A percentile compares a stretch with the other conserved stretches of the same genome.
Evolutionary conservation across 2,113 vertebrate genomes (phyloP).

Genomic region (Campylorhamphus procurvoides): DNA sequence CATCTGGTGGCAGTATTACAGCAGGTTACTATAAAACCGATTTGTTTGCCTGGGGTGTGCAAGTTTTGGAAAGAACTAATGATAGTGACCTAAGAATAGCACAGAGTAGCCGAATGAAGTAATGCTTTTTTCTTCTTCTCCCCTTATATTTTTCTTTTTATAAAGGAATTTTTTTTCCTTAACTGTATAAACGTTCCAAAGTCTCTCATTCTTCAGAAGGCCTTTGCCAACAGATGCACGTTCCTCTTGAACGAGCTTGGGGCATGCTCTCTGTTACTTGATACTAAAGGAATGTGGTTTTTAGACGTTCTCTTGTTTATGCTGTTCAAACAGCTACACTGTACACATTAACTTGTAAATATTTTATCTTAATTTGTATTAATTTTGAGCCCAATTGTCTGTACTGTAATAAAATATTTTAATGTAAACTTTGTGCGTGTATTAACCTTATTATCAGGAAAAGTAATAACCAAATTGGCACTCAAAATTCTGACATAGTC

Average conservation of each 20-base stretch:
- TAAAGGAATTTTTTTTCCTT: neutral
- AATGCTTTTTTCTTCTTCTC: neutral
- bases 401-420: conserved; percentile 83
- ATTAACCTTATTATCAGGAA: neutral
- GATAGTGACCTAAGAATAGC: neutral
- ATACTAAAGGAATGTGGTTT: conserved; percentile 33
- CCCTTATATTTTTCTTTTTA: neutral
- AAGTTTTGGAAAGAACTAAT: neutral
- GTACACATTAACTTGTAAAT: conserved; percentile 75
- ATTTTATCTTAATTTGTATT: conserved; percentile 79
- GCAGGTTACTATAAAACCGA: neutral
- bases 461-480: neutral
- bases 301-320: conserved; percentile 42
- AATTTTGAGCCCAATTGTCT: conserved; percentile 70
- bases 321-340: conserved; percentile 48
- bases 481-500: neutral
- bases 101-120: neutral
- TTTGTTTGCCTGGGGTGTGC: neutral
- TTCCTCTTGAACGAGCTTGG: neutral
- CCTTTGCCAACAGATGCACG: neutral
- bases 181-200: neutral
- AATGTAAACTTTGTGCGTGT: conserved; percentile 47
- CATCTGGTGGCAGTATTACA: conserved; percentile 1
- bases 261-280: neutral
- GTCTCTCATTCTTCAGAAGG: neutral